Base-by-base conservation (phyloP, 2,113 vertebrate genomes). In the Mormoops blainvillei region DNA sequence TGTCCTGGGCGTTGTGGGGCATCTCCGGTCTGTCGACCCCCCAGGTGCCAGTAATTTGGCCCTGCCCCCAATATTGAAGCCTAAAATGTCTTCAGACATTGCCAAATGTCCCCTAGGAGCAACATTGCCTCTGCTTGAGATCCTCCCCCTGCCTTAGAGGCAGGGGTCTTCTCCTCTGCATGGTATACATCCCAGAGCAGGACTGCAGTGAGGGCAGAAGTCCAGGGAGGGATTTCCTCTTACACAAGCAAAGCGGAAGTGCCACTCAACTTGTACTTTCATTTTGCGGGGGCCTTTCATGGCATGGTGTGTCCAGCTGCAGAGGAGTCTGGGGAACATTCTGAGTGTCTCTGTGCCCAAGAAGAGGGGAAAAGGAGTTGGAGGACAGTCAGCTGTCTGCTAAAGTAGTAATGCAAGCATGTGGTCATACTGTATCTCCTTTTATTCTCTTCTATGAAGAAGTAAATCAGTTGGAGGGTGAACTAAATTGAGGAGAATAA, bases 251-350 rank as follows among this genome's bases (percentile, higher is more conserved):
- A 78, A 50, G 26, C n/a, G 28, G 36, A 70, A 70, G 31, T 43
- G 24, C 26, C 5, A 1, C 18, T 38, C 2, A 0, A 10, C 43
- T 50, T 41, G 5, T 4, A 0, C 22, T 73, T 31, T 36, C 5
- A 0, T 56, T 45, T 26, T 50, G 2, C 2, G 15, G 13, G 52
- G 52, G 56, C 19, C 33, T 63, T 74, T 20, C 20, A 12, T 33
- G 68, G 9, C 4, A 1, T 16, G 52, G 38, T 10, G 50, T 19
- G 0, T 2, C 3, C 15, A 50, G 14, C 50, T 38, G 28, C 28
- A 28, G 0, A 43, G 36, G 65, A 63, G 68, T 33, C 78, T 58
- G 26, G 43, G 38, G 45, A 54, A 15, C 5, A 11, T 48, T 5
- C 3, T 4, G 65, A 1, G 13, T 41, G 33, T 36, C 16, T 65